These are phyloP conservation scores for Bothrops alternatus DNA, from an alignment of 2,797 vertebrate species.

Conservation along the genomic window DNA sequence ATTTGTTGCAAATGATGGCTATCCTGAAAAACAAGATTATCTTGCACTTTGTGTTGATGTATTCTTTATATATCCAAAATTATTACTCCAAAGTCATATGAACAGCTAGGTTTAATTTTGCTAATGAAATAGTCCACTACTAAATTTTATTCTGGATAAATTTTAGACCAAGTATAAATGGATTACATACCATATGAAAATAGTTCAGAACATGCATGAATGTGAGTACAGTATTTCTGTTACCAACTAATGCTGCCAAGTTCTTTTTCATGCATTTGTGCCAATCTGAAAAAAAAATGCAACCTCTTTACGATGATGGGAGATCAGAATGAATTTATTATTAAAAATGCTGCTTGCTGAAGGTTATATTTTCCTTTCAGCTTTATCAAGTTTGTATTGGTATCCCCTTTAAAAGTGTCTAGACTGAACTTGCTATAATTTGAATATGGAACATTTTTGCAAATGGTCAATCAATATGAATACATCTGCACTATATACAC, in stretches of 20 bases:
- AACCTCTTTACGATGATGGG: background rate
- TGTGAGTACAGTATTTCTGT: background rate
- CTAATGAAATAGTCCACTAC: background rate
- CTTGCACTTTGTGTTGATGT: background rate
- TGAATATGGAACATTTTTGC: background rate
- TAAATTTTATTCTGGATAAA: background rate
- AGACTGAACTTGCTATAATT: background rate
- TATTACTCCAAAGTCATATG: background rate
- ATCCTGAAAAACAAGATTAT: background rate
- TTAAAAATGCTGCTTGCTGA: background rate
- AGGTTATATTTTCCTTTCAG: background rate
- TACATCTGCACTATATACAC: background rate
- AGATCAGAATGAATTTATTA: background rate
- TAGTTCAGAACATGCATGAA: background rate
- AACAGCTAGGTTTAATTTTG: background rate
- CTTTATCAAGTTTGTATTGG: background rate
- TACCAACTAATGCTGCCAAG: background rate
- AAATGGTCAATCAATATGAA: background rate
- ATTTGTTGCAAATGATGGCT: background rate
- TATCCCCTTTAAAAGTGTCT: background rate
- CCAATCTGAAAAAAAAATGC: background rate
- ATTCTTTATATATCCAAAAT: background rate
- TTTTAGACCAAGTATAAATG: background rate
- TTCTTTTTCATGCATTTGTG: background rate
- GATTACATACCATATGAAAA: background rate